Evolutionary conservation across 2,797 vertebrate genomes (phyloP).

Genomic region (Xyrichtys novacula): DNA sequence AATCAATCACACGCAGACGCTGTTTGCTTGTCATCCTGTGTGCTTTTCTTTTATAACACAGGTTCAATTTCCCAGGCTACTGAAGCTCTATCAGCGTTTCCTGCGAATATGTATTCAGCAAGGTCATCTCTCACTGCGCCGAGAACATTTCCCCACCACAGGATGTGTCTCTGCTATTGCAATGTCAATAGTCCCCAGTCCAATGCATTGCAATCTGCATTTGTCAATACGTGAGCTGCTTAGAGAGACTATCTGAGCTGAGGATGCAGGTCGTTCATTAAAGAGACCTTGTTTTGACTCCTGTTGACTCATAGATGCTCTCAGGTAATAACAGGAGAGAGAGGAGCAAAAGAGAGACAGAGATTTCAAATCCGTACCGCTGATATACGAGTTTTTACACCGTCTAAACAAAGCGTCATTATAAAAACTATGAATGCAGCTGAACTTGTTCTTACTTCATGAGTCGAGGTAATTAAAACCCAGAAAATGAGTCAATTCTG

Average conservation of each 20-base stretch:
- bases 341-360: background rate
- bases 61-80: slow-evolving; percentile 74
- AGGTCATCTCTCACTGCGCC: slow-evolving; percentile 67
- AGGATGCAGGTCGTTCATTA: slow-evolving; percentile 33
- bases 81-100: slow-evolving; percentile 67
- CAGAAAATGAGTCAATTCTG: slow-evolving; percentile 9
- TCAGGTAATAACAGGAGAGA: slow-evolving; percentile 12
- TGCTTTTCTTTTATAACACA: slow-evolving; percentile 69
- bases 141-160: slow-evolving; percentile 35
- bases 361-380: background rate
- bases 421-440: background rate
- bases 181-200: slow-evolving; percentile 68
- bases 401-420: background rate
- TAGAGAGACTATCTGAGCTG: slow-evolving; percentile 22
- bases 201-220: slow-evolving; percentile 58
- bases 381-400: background rate
- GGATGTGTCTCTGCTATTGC: slow-evolving; percentile 59
- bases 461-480: slow-evolving; percentile 24
- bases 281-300: slow-evolving; percentile 28
- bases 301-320: slow-evolving; percentile 25
- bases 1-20: slow-evolving; percentile 69
- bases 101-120: slow-evolving; percentile 68
- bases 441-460: background rate
- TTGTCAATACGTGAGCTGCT: slow-evolving; percentile 55
- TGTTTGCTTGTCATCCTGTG: slow-evolving; percentile 72